Percentiles rank a stretch among this genome's conserved stretches.
phyloP scores from a whole-genome alignment of 2,888 invertebrate species.

The Cyrtodaria siliqua region DNA sequence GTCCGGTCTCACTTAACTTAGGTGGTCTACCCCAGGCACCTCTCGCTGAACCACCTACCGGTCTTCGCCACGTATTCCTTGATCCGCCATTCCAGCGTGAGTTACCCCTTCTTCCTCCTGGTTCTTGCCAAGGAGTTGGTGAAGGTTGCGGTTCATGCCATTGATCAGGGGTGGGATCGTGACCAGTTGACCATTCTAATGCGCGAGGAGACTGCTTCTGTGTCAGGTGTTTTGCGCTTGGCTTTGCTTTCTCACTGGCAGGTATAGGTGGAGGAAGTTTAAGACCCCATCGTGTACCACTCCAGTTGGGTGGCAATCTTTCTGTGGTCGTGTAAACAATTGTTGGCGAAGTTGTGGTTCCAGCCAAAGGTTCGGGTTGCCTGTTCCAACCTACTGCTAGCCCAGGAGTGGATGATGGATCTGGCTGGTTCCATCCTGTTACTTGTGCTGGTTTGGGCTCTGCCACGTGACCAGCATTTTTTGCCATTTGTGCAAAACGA shows the following conservation, averaged over 20 bases:
- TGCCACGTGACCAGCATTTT: too few relatives aligned
- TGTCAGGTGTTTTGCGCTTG: neutral
- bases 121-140: too few relatives aligned
- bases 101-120: too few relatives aligned
- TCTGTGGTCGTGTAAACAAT: too few relatives aligned
- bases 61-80: constrained; percentile 11
- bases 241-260: neutral
- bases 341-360: neutral
- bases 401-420: too few relatives aligned
- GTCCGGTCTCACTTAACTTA: neutral
- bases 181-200: neutral
- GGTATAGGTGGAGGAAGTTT: constrained; percentile 10
- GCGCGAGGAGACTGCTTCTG: neutral
- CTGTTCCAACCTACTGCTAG: too few relatives aligned
- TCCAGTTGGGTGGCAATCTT: constrained; percentile 16
- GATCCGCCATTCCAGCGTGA: constrained; percentile 5
- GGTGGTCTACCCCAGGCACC: constrained; percentile 10
- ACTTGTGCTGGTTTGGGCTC: too few relatives aligned
- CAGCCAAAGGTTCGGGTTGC: too few relatives aligned
- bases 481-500: too few relatives aligned
- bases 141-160: neutral
- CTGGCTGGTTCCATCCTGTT: too few relatives aligned
- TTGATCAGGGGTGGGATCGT: neutral
- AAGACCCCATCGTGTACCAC: constrained; percentile 14
- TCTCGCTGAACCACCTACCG: neutral